Base-by-base conservation (phyloP, 2,797 vertebrate species). In the Hippoglossus hippoglossus region DNA sequence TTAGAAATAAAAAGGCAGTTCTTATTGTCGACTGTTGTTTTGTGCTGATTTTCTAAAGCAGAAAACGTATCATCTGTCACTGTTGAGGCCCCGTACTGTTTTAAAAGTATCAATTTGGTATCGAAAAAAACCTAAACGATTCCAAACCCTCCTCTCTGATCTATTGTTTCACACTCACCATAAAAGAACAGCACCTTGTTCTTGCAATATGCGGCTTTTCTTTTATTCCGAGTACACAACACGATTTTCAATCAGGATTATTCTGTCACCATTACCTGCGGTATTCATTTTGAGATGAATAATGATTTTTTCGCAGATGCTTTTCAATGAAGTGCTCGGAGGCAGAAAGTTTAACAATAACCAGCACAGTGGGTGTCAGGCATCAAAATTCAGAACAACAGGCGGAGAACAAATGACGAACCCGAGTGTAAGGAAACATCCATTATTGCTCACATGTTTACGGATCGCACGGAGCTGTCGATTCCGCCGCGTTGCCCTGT, bases 331-430 rank as follows among this genome's bases (percentile, higher is more conserved):
- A 76, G 58, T 71, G 69, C 61, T 76, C 0, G 25, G 46, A 84
- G 70, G 81, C 71, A 75, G 50, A 73, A 75, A 63, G 62, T 68
- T 81, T 80, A 73, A 81, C 80, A 82, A 85, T 72, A 69, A 79
- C 69, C 24, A 65, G 44, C 79, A 39, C 74, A 75, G 77, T 57
- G 62, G 81, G 74, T 75, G 77, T 80, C 58, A 54, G 63, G 36
- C 83, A 71, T 87, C 66, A 55, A 55, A 64, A 63, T 44, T 52
- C 68, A 66, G 77, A 71, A 84, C 71, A 84, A 72, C 47, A 60
- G 60, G 57, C 4, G 0, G 60, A 67, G 39, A 82, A 77, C 44
- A 85, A 87, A 70, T 86, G 67, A 69, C 8, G 1, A 80, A 70
- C 50, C 73, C 63, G 46, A 60, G 60, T 10, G 19, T 26, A 7